Percentiles rank a stretch among this genome's conserved stretches.
These are phyloP conservation scores for Hirundichthys speculiger DNA, from an alignment of 2,113 vertebrate genomes.

Conservation along the genomic window DNA sequence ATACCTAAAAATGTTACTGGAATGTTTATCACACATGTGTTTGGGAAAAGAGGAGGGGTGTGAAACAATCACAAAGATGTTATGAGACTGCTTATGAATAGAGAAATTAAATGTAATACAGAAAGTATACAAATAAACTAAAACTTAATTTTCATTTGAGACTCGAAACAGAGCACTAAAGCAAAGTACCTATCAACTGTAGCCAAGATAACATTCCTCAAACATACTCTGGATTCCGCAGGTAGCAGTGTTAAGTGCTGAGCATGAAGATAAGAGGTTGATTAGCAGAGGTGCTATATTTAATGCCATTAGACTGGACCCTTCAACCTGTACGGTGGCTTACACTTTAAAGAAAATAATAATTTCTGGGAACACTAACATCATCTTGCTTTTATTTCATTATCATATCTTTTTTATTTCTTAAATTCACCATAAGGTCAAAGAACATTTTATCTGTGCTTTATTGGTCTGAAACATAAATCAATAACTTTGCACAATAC, in stretches of 20 bases:
- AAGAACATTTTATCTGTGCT: too few relatives aligned
- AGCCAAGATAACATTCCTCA: constrained; percentile 60
- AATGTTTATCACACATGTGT: too few relatives aligned
- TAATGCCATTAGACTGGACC: constrained; percentile 57
- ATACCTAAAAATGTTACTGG: too few relatives aligned
- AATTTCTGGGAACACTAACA: background rate
- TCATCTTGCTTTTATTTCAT: too few relatives aligned
- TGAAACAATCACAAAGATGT: too few relatives aligned
- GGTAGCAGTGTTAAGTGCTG: constrained; percentile 69
- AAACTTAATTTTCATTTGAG: constrained; percentile 11
- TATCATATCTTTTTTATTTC: too few relatives aligned
- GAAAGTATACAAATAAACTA: background rate
- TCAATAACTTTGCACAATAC: too few relatives aligned
- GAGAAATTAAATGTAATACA: background rate
- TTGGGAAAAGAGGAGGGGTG: too few relatives aligned
- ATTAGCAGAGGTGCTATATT: constrained; percentile 69
- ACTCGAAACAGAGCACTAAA: constrained; percentile 3
- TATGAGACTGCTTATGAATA: too few relatives aligned
- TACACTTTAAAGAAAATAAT: too few relatives aligned
- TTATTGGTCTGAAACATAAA: too few relatives aligned
- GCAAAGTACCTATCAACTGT: constrained; percentile 39
- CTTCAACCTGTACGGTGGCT: constrained; percentile 34
- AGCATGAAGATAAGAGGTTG: constrained; percentile 69
- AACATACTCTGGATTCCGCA: constrained; percentile 65
- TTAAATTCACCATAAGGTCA: too few relatives aligned